phyloP scores from a whole-genome alignment of 1,140 invertebrate species.

The Pteromalus puparum region DNA sequence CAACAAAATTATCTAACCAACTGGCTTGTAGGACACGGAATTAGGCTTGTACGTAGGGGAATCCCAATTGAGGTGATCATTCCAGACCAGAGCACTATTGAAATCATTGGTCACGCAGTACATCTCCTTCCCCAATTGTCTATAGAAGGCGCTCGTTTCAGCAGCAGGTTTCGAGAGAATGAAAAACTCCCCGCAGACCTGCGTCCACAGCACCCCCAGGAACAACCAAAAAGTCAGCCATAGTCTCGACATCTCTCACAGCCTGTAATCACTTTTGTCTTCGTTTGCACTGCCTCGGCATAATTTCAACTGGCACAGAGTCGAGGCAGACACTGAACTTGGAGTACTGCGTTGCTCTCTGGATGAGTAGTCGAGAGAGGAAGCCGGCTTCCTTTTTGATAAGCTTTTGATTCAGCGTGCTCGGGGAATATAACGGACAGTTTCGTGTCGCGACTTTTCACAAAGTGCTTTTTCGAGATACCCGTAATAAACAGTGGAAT shows the following conservation, averaged over 20 bases:
- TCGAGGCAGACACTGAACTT: not conserved
- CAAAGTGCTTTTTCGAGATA: too few species aligned
- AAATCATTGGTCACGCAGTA: conserved; percentile 46
- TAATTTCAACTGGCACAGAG: not conserved
- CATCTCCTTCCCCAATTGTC: not conserved
- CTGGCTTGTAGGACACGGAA: not conserved
- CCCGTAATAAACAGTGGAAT: too few species aligned
- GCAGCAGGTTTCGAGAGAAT: conserved; percentile 7
- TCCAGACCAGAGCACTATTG: conserved; percentile 39
- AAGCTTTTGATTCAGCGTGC: not conserved
- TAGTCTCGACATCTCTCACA: not conserved
- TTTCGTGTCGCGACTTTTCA: too few species aligned
- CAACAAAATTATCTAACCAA: not conserved
- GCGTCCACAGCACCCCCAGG: not conserved
- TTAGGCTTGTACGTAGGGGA: not conserved
- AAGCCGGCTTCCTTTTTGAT: not conserved
- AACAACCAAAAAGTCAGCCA: not conserved
- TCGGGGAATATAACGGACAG: too few species aligned
- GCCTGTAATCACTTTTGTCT: not conserved
- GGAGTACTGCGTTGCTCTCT: not conserved
- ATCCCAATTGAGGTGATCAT: conserved; percentile 33
- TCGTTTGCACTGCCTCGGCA: not conserved
- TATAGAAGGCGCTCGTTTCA: not conserved
- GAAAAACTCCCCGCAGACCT: conserved; percentile 31
- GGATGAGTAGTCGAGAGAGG: not conserved